These are phyloP conservation scores for Sander lucioperca DNA, from an alignment of 2,113 vertebrate genomes.

Conservation along the genomic window DNA sequence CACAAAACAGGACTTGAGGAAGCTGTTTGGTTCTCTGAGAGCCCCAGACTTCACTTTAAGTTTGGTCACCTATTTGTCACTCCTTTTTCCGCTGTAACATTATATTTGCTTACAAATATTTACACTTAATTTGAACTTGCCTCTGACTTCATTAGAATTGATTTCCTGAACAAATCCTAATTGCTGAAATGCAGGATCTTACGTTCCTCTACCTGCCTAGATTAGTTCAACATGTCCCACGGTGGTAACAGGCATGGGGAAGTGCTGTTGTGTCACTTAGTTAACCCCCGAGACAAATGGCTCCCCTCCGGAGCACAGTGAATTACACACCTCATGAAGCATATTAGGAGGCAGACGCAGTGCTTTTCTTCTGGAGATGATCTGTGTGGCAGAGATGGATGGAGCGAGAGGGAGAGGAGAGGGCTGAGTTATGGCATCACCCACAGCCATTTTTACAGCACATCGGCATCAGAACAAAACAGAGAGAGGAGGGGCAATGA, in stretches of 20 bases:
- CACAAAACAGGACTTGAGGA: conserved; percentile 54
- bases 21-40: conserved; percentile 55
- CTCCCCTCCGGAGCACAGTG: conserved; percentile 87
- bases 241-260: conserved; percentile 87
- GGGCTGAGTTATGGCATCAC: conserved; percentile 93
- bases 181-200: conserved; percentile 55
- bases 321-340: conserved; percentile 96
- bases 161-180: conserved; percentile 69
- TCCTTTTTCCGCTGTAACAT: conserved; percentile 42
- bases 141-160: conserved; percentile 62
- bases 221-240: conserved; percentile 80
- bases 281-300: conserved; percentile 94
- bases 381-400: conserved; percentile 82
- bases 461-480: conserved; percentile 71
- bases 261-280: conserved; percentile 92
- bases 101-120: conserved; percentile 70
- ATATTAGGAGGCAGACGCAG: conserved; percentile 91
- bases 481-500: conserved; percentile 43
- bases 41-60: conserved; percentile 46
- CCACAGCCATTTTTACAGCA: conserved; percentile 85
- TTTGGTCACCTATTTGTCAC: conserved; percentile 33
- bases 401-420: conserved; percentile 59
- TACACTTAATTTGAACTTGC: conserved; percentile 62
- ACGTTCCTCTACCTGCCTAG: conserved; percentile 72
- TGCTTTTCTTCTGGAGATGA: conserved; percentile 93